Evolutionary conservation across 1,140 invertebrate genomes (phyloP).

Genomic region (Ctenoplectra terminalis): DNA sequence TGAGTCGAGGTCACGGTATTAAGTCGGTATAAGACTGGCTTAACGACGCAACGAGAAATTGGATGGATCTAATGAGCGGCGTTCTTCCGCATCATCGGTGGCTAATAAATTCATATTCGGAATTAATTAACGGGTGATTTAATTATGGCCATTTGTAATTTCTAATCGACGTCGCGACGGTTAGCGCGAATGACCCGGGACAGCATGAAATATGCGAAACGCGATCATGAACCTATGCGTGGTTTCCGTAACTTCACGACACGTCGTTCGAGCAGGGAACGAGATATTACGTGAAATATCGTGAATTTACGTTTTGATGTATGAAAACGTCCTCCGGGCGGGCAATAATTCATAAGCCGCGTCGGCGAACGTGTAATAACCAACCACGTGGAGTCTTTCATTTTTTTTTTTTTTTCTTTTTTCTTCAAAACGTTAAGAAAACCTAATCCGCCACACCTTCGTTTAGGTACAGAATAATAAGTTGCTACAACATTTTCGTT

Average conservation of each 20-base stretch:
- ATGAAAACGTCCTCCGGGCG: conserved; percentile 27
- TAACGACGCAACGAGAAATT: conserved; percentile 36
- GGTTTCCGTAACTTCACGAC: neutral
- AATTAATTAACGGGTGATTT: conserved; percentile 67
- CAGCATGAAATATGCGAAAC: conserved; percentile 50
- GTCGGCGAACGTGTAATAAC: conserved; percentile 30
- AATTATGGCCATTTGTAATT: conserved; percentile 67
- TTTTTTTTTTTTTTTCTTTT: neutral
- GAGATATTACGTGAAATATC: conserved; percentile 10
- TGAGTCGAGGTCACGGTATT: conserved; percentile 16
- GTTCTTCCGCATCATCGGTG: conserved; percentile 18
- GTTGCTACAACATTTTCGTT: conserved; percentile 16
- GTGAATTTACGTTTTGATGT: neutral
- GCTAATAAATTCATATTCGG: conserved; percentile 65
- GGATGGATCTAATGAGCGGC: conserved; percentile 15
- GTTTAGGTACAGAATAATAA: conserved; percentile 21
- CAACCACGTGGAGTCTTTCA: neutral
- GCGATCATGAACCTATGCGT: neutral
- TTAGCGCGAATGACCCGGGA: conserved; percentile 40
- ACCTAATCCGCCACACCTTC: conserved; percentile 55
- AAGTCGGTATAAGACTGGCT: neutral
- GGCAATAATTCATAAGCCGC: conserved; percentile 29
- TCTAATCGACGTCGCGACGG: conserved; percentile 46
- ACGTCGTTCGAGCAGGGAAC: neutral
- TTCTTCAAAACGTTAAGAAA: conserved; percentile 43